Percentiles rank a stretch among this genome's conserved stretches.
Evolutionary conservation across 2,888 invertebrate species (phyloP).

Genomic region (Acrobasis consociella): DNA sequence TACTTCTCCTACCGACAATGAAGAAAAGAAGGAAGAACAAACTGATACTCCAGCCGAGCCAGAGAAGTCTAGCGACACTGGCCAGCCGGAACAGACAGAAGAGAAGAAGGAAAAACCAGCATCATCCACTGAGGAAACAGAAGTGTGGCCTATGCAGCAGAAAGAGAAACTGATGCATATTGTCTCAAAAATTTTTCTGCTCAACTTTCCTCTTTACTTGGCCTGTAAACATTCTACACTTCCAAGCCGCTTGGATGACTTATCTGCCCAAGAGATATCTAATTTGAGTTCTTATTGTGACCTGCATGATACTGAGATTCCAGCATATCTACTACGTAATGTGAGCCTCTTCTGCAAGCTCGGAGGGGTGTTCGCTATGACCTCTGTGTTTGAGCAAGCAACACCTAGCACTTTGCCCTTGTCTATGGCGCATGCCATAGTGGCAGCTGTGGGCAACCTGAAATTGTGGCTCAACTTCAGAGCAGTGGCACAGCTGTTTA

Average conservation of each 20-base stretch:
- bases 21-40: slow-evolving; percentile 46
- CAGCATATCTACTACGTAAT: slow-evolving; percentile 93
- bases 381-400: slow-evolving; percentile 91
- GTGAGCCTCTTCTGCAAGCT: slow-evolving; percentile 97
- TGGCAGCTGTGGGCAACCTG: slow-evolving; percentile 95
- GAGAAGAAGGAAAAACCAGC: slow-evolving; percentile 48
- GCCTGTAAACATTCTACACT: slow-evolving; percentile 93
- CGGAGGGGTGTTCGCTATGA: slow-evolving; percentile 94
- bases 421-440: slow-evolving; percentile 95
- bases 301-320: slow-evolving; percentile 96
- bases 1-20: slow-evolving; percentile 38
- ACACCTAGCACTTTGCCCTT: slow-evolving; percentile 90
- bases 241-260: slow-evolving; percentile 88
- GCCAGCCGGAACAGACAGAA: slow-evolving; percentile 44
- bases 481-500: slow-evolving; percentile 93
- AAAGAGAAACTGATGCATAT: slow-evolving; percentile 94
- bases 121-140: slow-evolving; percentile 56
- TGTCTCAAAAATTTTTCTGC: slow-evolving; percentile 92
- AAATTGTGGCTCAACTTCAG: slow-evolving; percentile 97
- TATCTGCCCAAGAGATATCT: slow-evolving; percentile 92
- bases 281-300: slow-evolving; percentile 92
- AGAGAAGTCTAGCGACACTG: slow-evolving; percentile 39
- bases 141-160: slow-evolving; percentile 90
- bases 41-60: slow-evolving; percentile 47
- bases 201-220: slow-evolving; percentile 94